Percentiles rank a stretch among this genome's conserved stretches.
Evolutionary conservation across 1,140 invertebrate species (phyloP).

Genomic region (Meteorus sp.): DNA sequence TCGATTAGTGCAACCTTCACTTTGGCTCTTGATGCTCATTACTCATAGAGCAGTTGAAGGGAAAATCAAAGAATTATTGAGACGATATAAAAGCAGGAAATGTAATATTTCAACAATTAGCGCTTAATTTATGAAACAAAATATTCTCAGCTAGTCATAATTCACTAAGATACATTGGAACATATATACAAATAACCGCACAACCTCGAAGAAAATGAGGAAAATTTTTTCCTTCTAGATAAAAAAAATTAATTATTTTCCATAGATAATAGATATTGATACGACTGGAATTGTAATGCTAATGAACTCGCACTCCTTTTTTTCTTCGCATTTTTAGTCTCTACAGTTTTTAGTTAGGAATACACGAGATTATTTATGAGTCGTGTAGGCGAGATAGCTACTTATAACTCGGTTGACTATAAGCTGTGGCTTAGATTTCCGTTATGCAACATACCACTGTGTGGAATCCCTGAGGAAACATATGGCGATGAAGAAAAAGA

Average conservation of each 20-base stretch:
- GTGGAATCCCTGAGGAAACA: constrained; percentile 35
- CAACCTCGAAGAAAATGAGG: too few relatives aligned
- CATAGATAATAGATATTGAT: not conserved
- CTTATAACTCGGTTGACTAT: not conserved
- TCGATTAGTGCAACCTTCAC: constrained; percentile 39
- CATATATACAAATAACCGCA: too few relatives aligned
- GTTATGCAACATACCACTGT: constrained; percentile 9
- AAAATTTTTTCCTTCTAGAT: too few relatives aligned
- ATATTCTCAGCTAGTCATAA: too few relatives aligned
- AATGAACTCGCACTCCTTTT: not conserved
- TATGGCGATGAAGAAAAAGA: constrained; percentile 11
- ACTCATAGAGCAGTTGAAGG: constrained; percentile 18
- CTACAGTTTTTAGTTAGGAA: not conserved
- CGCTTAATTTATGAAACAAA: not conserved
- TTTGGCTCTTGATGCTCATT: constrained; percentile 41
- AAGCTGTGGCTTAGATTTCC: not conserved
- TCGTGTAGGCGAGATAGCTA: not conserved
- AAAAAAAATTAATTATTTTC: too few relatives aligned
- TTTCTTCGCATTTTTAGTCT: not conserved
- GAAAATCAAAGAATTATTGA: not conserved
- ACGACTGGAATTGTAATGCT: not conserved
- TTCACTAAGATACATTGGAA: too few relatives aligned
- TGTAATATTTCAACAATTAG: not conserved
- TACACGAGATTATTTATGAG: not conserved
- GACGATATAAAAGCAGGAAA: not conserved